phyloP scores from a whole-genome alignment of 1,140 invertebrate species.

The Caerostris darwini region DNA sequence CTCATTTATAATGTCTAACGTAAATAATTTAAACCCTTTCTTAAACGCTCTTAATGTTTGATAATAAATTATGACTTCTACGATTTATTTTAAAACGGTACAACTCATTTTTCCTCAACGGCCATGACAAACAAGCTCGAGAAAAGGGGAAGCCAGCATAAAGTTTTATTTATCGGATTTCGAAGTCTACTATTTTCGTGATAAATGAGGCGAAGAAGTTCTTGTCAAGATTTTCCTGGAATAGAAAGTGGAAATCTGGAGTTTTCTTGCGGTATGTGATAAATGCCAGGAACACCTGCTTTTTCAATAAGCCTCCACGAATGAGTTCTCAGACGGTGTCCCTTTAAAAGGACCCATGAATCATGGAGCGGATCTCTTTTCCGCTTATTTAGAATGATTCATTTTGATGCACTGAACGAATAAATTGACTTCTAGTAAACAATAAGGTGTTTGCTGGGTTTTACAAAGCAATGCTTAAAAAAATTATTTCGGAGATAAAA shows the following conservation, averaged over 20 bases:
- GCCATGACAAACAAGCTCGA: no score
- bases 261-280: neutral
- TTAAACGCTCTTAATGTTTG: no score
- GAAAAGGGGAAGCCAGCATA: no score
- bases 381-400: neutral
- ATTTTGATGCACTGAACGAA: neutral
- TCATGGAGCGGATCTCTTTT: neutral
- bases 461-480: no score
- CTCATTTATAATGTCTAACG: no score
- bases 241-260: neutral
- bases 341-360: neutral
- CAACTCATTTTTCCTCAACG: no score
- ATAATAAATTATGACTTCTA: no score
- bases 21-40: no score
- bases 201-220: constrained; percentile 13
- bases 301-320: neutral
- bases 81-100: no score
- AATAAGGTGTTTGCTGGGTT: neutral
- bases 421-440: neutral
- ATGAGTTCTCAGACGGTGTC: neutral
- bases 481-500: no score
- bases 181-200: neutral
- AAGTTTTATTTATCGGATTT: neutral
- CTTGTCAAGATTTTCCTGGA: constrained; percentile 5
- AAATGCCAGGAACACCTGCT: neutral